Evolutionary conservation across 1,140 invertebrate genomes (phyloP).

Genomic region (Heliconius congener): DNA sequence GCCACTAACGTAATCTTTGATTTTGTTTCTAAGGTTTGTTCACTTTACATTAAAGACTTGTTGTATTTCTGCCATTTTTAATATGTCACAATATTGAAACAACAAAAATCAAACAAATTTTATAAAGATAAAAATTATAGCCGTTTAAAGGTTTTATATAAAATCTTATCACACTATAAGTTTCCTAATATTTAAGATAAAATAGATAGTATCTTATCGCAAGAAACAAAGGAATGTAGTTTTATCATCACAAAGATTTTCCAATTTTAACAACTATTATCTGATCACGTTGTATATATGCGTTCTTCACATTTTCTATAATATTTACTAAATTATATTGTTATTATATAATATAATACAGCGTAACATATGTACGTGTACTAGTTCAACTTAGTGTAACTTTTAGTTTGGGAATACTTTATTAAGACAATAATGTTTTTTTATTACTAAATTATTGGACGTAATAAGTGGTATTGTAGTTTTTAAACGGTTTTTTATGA

Average conservation of each 20-base stretch:
- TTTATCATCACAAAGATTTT: conserved; percentile 18
- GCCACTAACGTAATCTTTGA: too few relatives aligned
- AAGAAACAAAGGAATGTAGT: conserved; percentile 20
- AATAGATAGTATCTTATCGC: conserved; percentile 23
- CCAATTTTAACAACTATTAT: conserved; percentile 6
- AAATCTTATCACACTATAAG: conserved; percentile 28
- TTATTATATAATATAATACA: neutral
- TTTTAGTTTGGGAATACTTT: neutral
- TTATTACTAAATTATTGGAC: neutral
- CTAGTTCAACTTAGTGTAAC: too few relatives aligned
- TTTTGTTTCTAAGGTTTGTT: neutral
- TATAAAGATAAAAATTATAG: conserved; percentile 37
- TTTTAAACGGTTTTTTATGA: too few relatives aligned
- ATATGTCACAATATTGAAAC: neutral
- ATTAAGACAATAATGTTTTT: neutral
- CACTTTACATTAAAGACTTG: neutral
- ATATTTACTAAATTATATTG: neutral
- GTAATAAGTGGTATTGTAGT: too few relatives aligned
- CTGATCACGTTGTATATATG: neutral
- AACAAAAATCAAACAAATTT: conserved; percentile 23
- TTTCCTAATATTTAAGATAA: conserved; percentile 24
- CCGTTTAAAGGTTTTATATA: neutral
- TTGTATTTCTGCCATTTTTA: neutral
- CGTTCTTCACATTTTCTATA: neutral
- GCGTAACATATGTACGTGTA: neutral